Evolutionary conservation across 2,888 invertebrate species (phyloP).

Genomic region (Acronicta alni): DNA sequence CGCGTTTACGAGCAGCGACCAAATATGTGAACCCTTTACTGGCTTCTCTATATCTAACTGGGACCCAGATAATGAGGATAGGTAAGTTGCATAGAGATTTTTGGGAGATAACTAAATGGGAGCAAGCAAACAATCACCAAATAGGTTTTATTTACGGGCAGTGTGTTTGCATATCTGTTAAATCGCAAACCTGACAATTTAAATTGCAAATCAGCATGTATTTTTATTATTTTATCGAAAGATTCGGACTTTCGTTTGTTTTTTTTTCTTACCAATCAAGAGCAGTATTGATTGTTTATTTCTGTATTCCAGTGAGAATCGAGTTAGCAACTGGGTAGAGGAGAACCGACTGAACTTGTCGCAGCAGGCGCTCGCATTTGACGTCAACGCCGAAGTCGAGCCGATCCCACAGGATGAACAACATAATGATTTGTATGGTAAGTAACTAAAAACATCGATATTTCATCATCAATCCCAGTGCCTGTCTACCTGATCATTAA

Average conservation of each 20-base stretch:
- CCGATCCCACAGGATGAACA: constrained; percentile 86
- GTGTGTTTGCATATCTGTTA: too few species aligned
- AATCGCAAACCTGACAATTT: too few species aligned
- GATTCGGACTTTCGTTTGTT: too few species aligned
- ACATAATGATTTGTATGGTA: constrained; percentile 81
- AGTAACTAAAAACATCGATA: neutral
- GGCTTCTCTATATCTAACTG: constrained; percentile 90
- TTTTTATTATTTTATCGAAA: too few species aligned
- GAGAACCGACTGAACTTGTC: constrained; percentile 83
- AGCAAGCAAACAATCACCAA: too few species aligned
- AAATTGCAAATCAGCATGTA: too few species aligned
- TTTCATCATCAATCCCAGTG: too few species aligned
- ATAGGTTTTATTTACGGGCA: too few species aligned
- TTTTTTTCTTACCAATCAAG: too few species aligned
- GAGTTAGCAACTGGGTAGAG: constrained; percentile 81
- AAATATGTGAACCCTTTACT: constrained; percentile 90
- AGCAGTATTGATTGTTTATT: constrained; percentile 4
- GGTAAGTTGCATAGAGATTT: constrained; percentile 61
- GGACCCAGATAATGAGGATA: constrained; percentile 87
- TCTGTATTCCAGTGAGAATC: constrained; percentile 63
- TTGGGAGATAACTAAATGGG: too few species aligned
- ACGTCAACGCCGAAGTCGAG: constrained; percentile 90
- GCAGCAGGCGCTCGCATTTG: constrained; percentile 90
- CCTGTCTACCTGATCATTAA: too few species aligned
- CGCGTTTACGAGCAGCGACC: constrained; percentile 70